phyloP scores from a whole-genome alignment of 64 coral and sea anemone species.

The Stichodactyla helianthus region DNA sequence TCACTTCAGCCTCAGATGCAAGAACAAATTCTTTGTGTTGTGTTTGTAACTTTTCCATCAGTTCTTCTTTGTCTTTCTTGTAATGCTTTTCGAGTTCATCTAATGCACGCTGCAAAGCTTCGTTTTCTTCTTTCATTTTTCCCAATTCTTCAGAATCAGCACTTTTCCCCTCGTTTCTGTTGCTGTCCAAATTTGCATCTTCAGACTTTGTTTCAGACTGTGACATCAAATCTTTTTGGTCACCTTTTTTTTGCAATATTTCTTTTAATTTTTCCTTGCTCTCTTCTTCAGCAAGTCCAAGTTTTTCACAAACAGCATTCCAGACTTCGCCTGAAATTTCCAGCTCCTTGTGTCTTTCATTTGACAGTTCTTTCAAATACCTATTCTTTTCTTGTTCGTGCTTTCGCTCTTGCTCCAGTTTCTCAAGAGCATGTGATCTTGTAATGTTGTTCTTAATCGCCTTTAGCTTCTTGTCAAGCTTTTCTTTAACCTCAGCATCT shows the following conservation, averaged over 20 bases:
- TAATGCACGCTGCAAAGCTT: constrained; percentile 34
- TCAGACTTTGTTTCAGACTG: background rate
- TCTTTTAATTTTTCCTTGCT: background rate
- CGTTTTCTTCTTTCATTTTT: constrained; percentile 44
- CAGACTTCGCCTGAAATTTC: background rate
- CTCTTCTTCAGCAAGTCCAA: background rate
- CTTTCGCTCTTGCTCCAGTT: constrained; percentile 31
- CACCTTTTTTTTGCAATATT: background rate
- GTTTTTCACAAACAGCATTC: constrained; percentile 2
- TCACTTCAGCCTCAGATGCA: constrained; percentile 61
- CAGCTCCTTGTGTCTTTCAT: constrained; percentile 39
- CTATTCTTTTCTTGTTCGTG: constrained; percentile 41
- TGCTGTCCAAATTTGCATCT: background rate
- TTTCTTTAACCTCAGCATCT: background rate
- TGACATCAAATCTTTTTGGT: background rate
- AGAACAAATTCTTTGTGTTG: constrained; percentile 85
- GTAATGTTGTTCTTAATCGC: constrained; percentile 17
- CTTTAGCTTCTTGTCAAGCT: constrained; percentile 34
- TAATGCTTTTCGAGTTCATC: constrained; percentile 46
- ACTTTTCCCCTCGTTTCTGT: background rate
- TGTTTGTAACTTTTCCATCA: constrained; percentile 57
- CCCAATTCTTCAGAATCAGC: background rate
- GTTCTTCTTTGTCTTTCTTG: constrained; percentile 44
- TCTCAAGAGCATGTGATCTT: constrained; percentile 49
- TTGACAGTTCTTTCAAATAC: constrained; percentile 41